Percentiles rank a stretch among this genome's conserved stretches.
Evolutionary conservation across 2,113 vertebrate species (phyloP).

Genomic region (Lethenteron camtschaticum): DNA sequence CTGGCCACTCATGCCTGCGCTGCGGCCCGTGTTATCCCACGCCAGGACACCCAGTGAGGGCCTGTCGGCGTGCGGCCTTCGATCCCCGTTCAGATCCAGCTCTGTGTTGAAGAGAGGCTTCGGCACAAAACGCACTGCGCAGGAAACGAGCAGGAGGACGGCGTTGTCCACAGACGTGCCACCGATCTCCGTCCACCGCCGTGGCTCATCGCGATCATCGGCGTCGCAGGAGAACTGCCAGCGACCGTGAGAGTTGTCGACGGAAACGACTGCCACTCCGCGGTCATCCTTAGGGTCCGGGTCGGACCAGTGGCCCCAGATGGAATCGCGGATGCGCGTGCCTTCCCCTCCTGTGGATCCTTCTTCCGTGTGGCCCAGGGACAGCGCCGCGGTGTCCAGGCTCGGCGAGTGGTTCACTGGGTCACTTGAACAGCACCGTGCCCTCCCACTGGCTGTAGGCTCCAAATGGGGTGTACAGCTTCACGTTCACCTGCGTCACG

Average conservation of each 20-base stretch:
- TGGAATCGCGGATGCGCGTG: not conserved
- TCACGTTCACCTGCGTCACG: not conserved
- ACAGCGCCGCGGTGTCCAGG: not conserved
- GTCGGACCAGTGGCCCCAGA: conserved; percentile 1
- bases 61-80: not conserved
- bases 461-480: conserved; percentile 1
- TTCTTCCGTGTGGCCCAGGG: not conserved
- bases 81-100: not conserved
- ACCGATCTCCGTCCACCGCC: not conserved
- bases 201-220: not conserved
- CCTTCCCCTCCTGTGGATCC: not conserved
- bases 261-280: not conserved
- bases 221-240: conserved; percentile 4
- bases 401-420: conserved; percentile 1
- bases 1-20: not conserved
- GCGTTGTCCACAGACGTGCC: not conserved
- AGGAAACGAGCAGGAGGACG: not conserved
- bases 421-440: not conserved
- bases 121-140: not conserved
- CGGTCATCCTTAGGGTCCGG: conserved; percentile 2
- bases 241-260: not conserved
- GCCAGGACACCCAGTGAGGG: not conserved
- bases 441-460: conserved; percentile 5
- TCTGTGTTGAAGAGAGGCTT: conserved; percentile 4
- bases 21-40: conserved; percentile 1